Conservation (phyloP, 35 echinoderm and acorn worm species). For the Heliocidaris erythrogramma region DNA sequence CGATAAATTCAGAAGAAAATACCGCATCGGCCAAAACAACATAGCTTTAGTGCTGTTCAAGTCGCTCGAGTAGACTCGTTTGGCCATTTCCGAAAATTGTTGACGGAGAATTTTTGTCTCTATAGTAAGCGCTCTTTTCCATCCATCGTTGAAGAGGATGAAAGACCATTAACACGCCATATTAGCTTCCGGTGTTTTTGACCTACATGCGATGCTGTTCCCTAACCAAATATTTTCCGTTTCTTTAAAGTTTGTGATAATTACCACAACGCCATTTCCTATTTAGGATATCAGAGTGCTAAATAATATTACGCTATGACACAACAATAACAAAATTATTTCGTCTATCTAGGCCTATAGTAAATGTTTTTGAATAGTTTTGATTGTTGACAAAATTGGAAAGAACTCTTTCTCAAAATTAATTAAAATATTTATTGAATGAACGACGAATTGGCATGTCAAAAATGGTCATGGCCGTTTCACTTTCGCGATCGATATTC, state of each 20-base stretch:
- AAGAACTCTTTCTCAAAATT: no score
- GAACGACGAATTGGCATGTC: no score
- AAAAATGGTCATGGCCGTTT: no score
- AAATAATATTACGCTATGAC: no score
- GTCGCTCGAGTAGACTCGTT: not conserved
- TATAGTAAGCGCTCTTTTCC: not conserved
- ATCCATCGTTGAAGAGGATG: not conserved
- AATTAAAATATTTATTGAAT: no score
- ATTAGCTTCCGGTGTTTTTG: not conserved
- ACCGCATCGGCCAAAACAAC: slow-evolving; percentile 19
- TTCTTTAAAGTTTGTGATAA: not conserved
- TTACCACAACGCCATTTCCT: no score
- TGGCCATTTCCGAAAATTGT: slow-evolving; percentile 33
- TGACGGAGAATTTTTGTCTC: not conserved
- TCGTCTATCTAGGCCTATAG: no score
- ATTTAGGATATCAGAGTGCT: no score
- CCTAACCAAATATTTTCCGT: not conserved
- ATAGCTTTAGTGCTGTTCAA: not conserved
- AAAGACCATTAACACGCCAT: not conserved
- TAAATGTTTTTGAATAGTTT: no score
- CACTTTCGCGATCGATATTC: no score
- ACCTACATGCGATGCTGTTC: not conserved
- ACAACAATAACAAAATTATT: no score
- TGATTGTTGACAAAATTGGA: no score
- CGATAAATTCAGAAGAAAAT: not conserved